Conservation (phyloP, 2,113 vertebrate genomes). For the Engystomops pustulosus region DNA sequence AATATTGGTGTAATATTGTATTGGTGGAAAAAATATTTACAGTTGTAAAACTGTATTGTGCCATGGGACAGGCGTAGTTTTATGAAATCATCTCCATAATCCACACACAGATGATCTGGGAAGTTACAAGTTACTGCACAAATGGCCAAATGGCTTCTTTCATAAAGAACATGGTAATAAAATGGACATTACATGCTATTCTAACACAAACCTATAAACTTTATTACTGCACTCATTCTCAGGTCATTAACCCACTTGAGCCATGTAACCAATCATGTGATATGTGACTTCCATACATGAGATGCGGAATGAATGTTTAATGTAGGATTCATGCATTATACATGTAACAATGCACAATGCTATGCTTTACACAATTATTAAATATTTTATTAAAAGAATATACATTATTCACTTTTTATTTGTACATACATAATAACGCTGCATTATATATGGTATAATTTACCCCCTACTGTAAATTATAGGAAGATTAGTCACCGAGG, state of each 20-base stretch:
- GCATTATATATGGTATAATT: background rate
- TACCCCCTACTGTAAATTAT: conserved; percentile 4
- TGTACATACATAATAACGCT: background rate
- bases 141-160: background rate
- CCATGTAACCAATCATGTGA: background rate
- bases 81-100: background rate
- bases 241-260: background rate
- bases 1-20: too few relatives aligned
- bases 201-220: background rate
- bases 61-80: background rate
- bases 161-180: background rate
- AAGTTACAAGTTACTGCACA: background rate
- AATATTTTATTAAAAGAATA: conserved; percentile 7
- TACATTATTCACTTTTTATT: background rate
- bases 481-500: background rate
- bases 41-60: background rate
- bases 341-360: background rate
- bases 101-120: background rate
- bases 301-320: background rate
- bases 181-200: background rate
- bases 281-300: background rate
- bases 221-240: background rate
- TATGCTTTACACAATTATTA: background rate
- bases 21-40: too few relatives aligned
- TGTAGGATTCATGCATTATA: background rate